A percentile compares a stretch with the other conserved stretches of the same genome.
These are phyloP conservation scores for Drosophila melanica DNA, from an alignment of 1,140 invertebrate genomes.

Conservation along the genomic window DNA sequence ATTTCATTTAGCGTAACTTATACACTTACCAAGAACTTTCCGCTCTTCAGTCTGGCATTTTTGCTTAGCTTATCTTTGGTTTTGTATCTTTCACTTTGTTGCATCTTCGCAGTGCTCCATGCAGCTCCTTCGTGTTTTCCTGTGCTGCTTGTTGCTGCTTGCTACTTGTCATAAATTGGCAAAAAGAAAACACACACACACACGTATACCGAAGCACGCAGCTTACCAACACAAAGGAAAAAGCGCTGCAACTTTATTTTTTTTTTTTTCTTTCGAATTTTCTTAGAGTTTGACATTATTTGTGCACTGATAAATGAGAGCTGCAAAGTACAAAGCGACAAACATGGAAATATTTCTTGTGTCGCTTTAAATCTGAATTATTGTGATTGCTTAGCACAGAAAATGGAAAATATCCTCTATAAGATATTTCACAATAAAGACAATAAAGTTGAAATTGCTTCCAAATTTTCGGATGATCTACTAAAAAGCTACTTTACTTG, in stretches of 20 bases:
- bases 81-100: constrained; percentile 51
- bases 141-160: constrained; percentile 3
- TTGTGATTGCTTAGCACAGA: constrained; percentile 1
- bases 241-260: constrained; percentile 9
- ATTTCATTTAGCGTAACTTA: constrained; percentile 77
- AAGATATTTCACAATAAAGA: neutral
- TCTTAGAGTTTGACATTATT: constrained; percentile 60
- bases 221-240: constrained; percentile 17
- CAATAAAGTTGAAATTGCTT: neutral
- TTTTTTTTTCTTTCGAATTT: constrained; percentile 31
- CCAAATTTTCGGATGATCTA: too few species aligned
- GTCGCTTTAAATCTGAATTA: constrained; percentile 25
- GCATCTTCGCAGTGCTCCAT: constrained; percentile 12
- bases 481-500: too few species aligned
- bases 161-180: constrained; percentile 76
- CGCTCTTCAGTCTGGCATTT: constrained; percentile 54
- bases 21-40: constrained; percentile 52
- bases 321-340: constrained; percentile 11
- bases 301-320: constrained; percentile 40
- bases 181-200: constrained; percentile 40
- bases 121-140: constrained; percentile 1
- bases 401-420: neutral
- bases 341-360: constrained; percentile 6
- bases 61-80: constrained; percentile 62
- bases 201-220: constrained; percentile 11